Base-by-base conservation (phyloP, 2,888 invertebrate species). In the Apotomis betuletana region DNA sequence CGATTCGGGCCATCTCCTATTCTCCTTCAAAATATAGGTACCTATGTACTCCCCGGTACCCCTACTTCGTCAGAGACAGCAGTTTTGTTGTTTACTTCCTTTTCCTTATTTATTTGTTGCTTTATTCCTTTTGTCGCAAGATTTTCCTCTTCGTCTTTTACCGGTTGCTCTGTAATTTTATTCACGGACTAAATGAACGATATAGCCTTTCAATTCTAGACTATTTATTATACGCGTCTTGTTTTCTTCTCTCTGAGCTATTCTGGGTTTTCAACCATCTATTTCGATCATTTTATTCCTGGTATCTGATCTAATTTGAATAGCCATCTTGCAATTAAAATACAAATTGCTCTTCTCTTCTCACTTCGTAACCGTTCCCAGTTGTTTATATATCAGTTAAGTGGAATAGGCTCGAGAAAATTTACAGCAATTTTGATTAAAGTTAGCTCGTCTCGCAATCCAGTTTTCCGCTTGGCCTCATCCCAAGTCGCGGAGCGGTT, bases 391-490 rank as follows among this genome's bases (percentile, higher is more conserved):
- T 70, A 61, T 55, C 27, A 67, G 49, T 54, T 55, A 60, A 65
- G 15, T 9, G 52, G 5, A 52, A 61, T 46, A 61, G 67, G 49
- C 57, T n/a, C 55, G 13, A 62, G 57, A 44, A 51, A 51, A 57
- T 64, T 64, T 13, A 62, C 36, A 51, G 46, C 58, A 58, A 52
- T 67, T 63, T 68, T 62, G 46, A 72, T 68, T 58, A 15, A 68
- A 72, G 54, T 62, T 62, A 57, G 46, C 44, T 63, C 58, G 46
- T 72, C 59, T 59, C 57, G 44, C 55, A 75, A 78, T 80, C 77
- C 75, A 75, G 77, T 83, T 79, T 84, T 86, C 83, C 81, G 82
- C 81, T 89, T 91, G 92, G 90, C 88, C 74, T 69, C 58, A 62
- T 74, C 80, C 91, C 90, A 91, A 91, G 81, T 84, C 82, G 79